Conservation (phyloP, 2,888 invertebrate species). For the Erebia palarica region DNA sequence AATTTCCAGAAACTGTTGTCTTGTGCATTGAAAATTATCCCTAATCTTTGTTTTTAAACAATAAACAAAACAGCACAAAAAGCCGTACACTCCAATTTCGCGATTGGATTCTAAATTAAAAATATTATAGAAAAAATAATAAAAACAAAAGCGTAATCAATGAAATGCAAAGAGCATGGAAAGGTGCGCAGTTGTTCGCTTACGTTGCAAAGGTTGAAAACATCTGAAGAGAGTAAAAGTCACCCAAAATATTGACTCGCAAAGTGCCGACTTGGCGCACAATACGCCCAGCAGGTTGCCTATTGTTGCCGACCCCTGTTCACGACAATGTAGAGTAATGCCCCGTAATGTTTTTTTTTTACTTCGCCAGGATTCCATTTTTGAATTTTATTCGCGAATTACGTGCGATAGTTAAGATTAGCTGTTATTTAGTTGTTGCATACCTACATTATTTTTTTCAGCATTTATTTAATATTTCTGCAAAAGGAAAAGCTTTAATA, state of each 20-base stretch:
- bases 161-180: constrained; percentile 52
- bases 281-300: constrained; percentile 77
- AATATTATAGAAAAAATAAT: constrained; percentile 47
- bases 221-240: constrained; percentile 55
- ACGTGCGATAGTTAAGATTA: neutral
- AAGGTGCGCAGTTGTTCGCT: constrained; percentile 73
- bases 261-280: constrained; percentile 75
- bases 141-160: constrained; percentile 63
- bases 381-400: neutral
- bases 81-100: constrained; percentile 44
- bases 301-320: constrained; percentile 67
- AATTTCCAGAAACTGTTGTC: neutral
- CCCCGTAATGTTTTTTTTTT: constrained; percentile 72
- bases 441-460: neutral
- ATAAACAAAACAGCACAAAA: constrained; percentile 19
- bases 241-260: constrained; percentile 81
- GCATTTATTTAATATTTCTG: neutral
- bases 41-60: neutral
- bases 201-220: constrained; percentile 56
- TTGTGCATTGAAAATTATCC: neutral
- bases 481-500: neutral
- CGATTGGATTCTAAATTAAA: constrained; percentile 56
- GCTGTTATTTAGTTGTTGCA: no score
- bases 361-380: constrained; percentile 61
- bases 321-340: constrained; percentile 67